Conservation (phyloP, 2,888 invertebrate genomes). For the Operophtera brumata region DNA sequence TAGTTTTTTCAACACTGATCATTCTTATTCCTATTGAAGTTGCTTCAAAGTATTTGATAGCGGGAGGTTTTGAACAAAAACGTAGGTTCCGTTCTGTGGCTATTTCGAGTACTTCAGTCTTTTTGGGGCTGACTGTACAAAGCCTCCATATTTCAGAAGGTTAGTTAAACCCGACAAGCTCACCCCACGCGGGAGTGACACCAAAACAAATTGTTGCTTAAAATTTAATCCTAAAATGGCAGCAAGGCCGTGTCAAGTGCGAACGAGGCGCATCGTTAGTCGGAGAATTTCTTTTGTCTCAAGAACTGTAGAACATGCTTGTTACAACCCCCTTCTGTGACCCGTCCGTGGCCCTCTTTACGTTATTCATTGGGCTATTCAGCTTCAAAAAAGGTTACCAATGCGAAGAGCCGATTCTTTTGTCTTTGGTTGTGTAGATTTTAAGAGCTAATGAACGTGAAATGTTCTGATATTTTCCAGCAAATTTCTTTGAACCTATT, state of each 20-base stretch:
- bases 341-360: constrained; percentile 58
- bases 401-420: constrained; percentile 17
- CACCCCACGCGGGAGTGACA: constrained; percentile 26
- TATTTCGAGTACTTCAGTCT: background rate
- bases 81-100: too few species aligned
- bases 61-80: too few species aligned
- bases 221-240: constrained; percentile 39
- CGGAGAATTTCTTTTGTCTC: constrained; percentile 68
- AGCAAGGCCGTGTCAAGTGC: constrained; percentile 49
- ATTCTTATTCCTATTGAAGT: background rate
- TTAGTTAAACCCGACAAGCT: constrained; percentile 19
- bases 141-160: constrained; percentile 19
- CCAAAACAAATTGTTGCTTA: constrained; percentile 36
- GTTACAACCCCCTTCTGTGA: constrained; percentile 59
- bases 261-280: constrained; percentile 62
- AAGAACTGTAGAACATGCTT: constrained; percentile 56
- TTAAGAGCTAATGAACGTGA: constrained; percentile 17
- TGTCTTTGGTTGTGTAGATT: constrained; percentile 11
- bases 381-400: constrained; percentile 19
- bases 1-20: background rate
- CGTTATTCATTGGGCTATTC: constrained; percentile 59
- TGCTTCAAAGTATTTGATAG: background rate
- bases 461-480: constrained; percentile 3
- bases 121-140: constrained; percentile 3
- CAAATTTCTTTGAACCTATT: background rate